Evolutionary conservation across 2,113 vertebrate genomes (phyloP).

Genomic region (Upupa epops): DNA sequence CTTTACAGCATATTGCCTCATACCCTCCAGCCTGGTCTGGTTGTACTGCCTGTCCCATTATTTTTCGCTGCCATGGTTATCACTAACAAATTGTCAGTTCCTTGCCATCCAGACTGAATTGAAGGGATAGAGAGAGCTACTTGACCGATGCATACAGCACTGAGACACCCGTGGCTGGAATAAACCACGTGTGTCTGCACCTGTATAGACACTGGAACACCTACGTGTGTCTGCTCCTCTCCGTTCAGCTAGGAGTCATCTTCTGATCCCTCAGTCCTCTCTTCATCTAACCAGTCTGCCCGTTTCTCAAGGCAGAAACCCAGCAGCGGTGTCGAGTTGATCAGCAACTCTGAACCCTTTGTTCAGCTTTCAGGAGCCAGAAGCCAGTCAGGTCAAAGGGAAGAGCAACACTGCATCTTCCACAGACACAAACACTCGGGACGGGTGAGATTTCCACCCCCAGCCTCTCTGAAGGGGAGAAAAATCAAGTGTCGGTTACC

Average conservation of each 20-base stretch:
- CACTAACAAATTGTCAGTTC: background rate
- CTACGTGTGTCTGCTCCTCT: background rate
- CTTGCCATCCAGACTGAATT: background rate
- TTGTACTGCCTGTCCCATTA: background rate
- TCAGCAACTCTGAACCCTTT: conserved; percentile 37
- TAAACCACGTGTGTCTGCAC: background rate
- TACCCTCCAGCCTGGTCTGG: background rate
- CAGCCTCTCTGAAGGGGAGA: background rate
- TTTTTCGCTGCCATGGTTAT: background rate
- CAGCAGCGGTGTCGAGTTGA: background rate
- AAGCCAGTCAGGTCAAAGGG: conserved; percentile 35
- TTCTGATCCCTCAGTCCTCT: background rate
- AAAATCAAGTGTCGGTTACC: conserved; percentile 54
- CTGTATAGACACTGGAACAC: background rate
- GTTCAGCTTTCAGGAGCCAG: conserved; percentile 17
- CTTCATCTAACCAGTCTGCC: background rate
- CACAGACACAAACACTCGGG: conserved; percentile 16
- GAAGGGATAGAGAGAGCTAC: background rate
- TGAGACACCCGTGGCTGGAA: background rate
- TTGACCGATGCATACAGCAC: background rate
- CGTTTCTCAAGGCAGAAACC: conserved; percentile 20
- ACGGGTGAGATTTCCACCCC: background rate
- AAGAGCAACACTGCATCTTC: conserved; percentile 28
- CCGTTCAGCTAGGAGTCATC: background rate
- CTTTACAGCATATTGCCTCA: background rate